Base-by-base conservation (phyloP, 2,797 vertebrate species). In the Coluber constrictor region DNA sequence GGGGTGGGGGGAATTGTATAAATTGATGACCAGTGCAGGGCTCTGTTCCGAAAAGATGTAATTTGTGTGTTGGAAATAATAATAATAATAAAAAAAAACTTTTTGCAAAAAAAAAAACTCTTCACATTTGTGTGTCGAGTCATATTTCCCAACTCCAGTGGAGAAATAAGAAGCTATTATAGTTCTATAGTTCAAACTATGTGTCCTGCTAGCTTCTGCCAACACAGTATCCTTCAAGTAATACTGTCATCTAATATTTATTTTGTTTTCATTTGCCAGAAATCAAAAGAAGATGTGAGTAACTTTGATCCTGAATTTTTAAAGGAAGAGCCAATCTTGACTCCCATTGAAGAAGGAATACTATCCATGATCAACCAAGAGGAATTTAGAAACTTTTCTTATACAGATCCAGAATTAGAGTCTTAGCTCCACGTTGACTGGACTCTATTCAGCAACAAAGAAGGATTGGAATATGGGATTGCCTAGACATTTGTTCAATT, bases 271-370 rank as follows among this genome's bases (percentile, higher is more conserved):
- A 0, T 95, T 95, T 96, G 91, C 92, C 98, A 99, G 99, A 99
- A 99, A 98, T 98, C 98, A 15, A 96, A 98, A 92, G 98, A 99
- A 95, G 99, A 99, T 0, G 99, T 99, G 95, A 99, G 99, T 97
- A 99, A 99, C 97, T 99, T 99, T 93, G 99, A 99, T 97, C 99
- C 99, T 0, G 99, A 99, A 97, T 99, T 99, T 94, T 99, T 99
- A 91, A 98, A 98, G 95, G 99, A 99, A 95, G 99, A 99, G 94
- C 99, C 99, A 37, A 97, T 98, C 86, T 98, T 99, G 95, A 99
- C 99, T 0, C 99, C 99, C 29, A 98, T 99, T 3, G 99, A 99
- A 93, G 99, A 99, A 93, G 97, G 98, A 47, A 94, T 98, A 95
- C 98, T 99, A 94, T 98, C 98, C 0, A 97, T 98, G 96, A 97